Evolutionary conservation across 2,797 vertebrate genomes (phyloP), one percentile per base, ranked within the genome.

Genomic region (Antennarius maculatus): DNA sequence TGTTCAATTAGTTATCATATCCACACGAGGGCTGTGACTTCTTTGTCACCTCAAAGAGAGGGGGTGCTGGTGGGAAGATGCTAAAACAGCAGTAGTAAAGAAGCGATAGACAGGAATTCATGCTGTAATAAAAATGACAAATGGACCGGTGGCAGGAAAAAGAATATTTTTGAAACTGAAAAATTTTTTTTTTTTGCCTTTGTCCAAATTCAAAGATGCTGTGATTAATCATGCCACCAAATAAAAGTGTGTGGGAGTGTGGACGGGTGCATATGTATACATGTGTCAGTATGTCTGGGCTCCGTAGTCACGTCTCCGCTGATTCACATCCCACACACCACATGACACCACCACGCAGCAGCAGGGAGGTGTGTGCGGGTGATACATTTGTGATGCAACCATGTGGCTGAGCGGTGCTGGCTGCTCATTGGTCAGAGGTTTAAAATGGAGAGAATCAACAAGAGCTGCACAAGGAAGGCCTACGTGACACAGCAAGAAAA

Each of bases 61-160:
- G 66, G 68, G 64, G 31, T 28, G 18, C 76, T 74, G 69, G 62
- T 69, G 76, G 54, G 75, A 43, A 73, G 71, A 81, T 5, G 14
- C 59, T 5, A 41, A 31, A 29, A 48, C 31, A 18, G 56, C 41
- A 48, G 18, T 68, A 76, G 64, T 77, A 73, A 71, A 77, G 69
- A 83, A 67, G 68, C 46, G 57, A 79, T 10, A 84, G 65, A 83
- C 59, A 52, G 49, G 71, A 76, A 68, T 50, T 61, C 58, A 74
- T 66, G 17, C 61, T 64, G 74, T 46, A 76, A 82, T 82, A 79
- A 80, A 77, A 59, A 70, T 69, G 61, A 84, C 37, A 57, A 85
- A 70, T 63, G 48, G 81, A 61, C 54, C 67, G 54, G 28, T 43
- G 11, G 17, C 9, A n/a, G 29, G 57, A n/a, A 31, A 37, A 34